A percentile compares a stretch with the other conserved stretches of the same genome.
Evolutionary conservation across 2,797 vertebrate genomes (phyloP).

Genomic region (Catharus ustulatus): DNA sequence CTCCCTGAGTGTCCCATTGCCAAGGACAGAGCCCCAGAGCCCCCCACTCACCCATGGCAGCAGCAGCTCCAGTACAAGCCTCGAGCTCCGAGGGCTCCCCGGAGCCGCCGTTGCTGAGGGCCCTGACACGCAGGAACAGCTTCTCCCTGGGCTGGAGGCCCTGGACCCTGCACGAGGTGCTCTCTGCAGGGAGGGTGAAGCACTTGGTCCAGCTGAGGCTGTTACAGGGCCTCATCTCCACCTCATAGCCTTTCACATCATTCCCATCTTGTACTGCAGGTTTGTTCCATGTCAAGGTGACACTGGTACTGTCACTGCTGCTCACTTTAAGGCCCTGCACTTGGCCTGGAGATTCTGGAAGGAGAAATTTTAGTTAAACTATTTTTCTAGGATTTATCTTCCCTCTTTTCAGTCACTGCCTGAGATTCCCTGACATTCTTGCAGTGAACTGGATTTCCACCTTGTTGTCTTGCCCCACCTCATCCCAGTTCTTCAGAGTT

Average conservation of each 20-base stretch:
- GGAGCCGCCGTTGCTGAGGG: constrained; percentile 78
- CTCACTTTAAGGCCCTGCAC: constrained; percentile 82
- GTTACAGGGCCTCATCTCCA: constrained; percentile 79
- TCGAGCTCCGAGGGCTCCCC: constrained; percentile 74
- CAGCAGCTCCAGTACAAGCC: constrained; percentile 70
- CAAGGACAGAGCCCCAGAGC: background rate
- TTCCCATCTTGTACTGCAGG: constrained; percentile 75
- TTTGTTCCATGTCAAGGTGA: constrained; percentile 83
- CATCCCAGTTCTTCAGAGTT: background rate
- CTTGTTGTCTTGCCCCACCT: background rate
- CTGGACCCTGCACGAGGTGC: constrained; percentile 78
- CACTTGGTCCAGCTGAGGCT: constrained; percentile 81
- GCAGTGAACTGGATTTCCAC: background rate
- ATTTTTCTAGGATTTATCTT: background rate
- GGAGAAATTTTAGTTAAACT: background rate
- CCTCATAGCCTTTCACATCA: constrained; percentile 82
- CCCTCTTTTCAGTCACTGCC: background rate
- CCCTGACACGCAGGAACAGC: constrained; percentile 83
- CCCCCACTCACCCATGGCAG: constrained; percentile 74
- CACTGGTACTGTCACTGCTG: constrained; percentile 76
- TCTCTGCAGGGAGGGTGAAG: constrained; percentile 72
- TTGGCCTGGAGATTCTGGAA: constrained; percentile 83
- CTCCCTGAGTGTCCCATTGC: too few species aligned
- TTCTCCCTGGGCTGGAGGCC: constrained; percentile 77
- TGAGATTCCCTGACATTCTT: background rate